These are phyloP conservation scores for Lasioglossum baleicum DNA, from an alignment of 1,140 invertebrate species.

Conservation along the genomic window DNA sequence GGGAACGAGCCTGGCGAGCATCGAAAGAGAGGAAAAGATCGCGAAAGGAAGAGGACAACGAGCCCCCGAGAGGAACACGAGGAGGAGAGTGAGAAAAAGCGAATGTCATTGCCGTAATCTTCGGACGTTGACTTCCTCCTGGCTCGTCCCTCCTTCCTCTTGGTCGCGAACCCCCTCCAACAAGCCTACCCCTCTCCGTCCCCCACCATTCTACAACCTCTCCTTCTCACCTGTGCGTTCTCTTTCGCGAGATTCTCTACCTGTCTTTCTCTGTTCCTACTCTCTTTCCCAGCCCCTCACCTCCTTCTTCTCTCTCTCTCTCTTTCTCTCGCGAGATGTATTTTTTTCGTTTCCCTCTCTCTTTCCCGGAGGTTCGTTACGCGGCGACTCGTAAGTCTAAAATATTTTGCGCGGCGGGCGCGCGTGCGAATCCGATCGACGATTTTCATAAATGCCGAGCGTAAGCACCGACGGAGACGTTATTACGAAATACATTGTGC, in stretches of 20 bases:
- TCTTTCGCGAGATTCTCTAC: slow-evolving; percentile 12
- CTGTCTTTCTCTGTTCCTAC: slow-evolving; percentile 15
- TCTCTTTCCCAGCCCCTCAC: background rate
- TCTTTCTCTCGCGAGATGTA: slow-evolving; percentile 15
- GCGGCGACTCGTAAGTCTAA: slow-evolving; percentile 24
- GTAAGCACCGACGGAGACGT: background rate
- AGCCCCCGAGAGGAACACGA: slow-evolving; percentile 65
- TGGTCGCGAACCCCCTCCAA: slow-evolving; percentile 59
- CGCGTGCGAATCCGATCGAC: slow-evolving; percentile 18
- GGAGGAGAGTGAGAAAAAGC: slow-evolving; percentile 78
- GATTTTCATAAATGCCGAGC: slow-evolving; percentile 23
- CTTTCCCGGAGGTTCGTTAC: slow-evolving; percentile 45
- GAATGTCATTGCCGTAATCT: slow-evolving; percentile 81
- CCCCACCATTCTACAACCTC: slow-evolving; percentile 37
- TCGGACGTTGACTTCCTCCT: slow-evolving; percentile 79
- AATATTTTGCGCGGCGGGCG: slow-evolving; percentile 42
- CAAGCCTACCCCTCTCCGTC: slow-evolving; percentile 27
- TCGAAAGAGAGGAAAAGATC: slow-evolving; percentile 43
- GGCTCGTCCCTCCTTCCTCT: slow-evolving; percentile 68
- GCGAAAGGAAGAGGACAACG: slow-evolving; percentile 54
- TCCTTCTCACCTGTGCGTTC: slow-evolving; percentile 39
- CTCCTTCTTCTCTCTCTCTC: background rate
- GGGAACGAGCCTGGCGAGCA: slow-evolving; percentile 21
- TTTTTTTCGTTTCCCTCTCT: slow-evolving; percentile 1
- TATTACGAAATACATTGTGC: slow-evolving; percentile 10